Conservation (phyloP, 2,888 invertebrate species). For the Eurytoma californica region DNA sequence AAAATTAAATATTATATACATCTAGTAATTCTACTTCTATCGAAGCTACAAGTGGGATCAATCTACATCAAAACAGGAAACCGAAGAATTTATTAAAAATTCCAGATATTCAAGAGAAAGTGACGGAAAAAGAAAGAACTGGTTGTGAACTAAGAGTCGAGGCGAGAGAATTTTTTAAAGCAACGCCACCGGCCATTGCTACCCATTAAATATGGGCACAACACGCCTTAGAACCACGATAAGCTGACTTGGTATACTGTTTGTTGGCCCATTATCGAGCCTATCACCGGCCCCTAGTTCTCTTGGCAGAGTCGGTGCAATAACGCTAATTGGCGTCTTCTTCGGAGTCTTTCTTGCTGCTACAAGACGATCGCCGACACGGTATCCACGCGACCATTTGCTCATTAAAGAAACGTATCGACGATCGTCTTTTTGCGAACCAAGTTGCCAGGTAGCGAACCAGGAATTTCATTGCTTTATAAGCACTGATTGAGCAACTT, state of each 20-base stretch:
- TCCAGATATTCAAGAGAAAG: slow-evolving; percentile 20
- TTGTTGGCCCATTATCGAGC: slow-evolving; percentile 55
- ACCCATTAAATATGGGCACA: slow-evolving; percentile 43
- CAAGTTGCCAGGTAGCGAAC: slow-evolving; percentile 19
- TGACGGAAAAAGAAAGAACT: slow-evolving; percentile 24
- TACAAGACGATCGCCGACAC: too few species aligned
- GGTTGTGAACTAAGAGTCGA: slow-evolving; percentile 29
- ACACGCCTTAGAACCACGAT: slow-evolving; percentile 43
- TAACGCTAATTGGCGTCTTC: slow-evolving; percentile 55
- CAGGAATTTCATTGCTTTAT: slow-evolving; percentile 52
- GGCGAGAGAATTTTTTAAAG: background rate
- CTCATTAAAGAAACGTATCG: slow-evolving; percentile 27
- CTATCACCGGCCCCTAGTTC: slow-evolving; percentile 37
- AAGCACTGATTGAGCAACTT: slow-evolving; percentile 41
- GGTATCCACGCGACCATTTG: slow-evolving; percentile 26
- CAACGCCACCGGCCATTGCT: background rate
- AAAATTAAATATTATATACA: too few species aligned
- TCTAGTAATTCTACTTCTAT: too few species aligned
- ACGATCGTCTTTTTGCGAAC: slow-evolving; percentile 1
- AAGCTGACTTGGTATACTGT: slow-evolving; percentile 54
- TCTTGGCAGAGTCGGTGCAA: slow-evolving; percentile 38
- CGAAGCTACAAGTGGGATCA: too few species aligned
- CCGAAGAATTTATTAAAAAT: slow-evolving; percentile 42
- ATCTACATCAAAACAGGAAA: slow-evolving; percentile 15
- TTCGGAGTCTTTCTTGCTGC: slow-evolving; percentile 20